Percentiles rank a stretch among this genome's conserved stretches.
These are phyloP conservation scores for Meloidogyne floridensis DNA, from an alignment of 1,140 invertebrate genomes.

Conservation along the genomic window DNA sequence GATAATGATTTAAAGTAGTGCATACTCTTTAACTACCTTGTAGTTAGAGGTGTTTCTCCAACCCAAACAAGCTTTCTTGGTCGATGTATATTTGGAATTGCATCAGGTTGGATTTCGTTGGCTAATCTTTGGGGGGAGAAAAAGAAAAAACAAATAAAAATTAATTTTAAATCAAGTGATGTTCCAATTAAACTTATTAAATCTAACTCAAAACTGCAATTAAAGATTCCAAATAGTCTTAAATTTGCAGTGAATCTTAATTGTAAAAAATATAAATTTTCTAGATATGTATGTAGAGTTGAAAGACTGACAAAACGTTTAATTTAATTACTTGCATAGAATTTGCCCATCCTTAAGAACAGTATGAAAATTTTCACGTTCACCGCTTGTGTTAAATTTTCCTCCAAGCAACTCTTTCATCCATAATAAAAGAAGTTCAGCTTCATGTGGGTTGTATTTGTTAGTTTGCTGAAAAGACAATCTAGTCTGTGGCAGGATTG, in stretches of 20 bases:
- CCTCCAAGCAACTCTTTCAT: constrained; percentile 20
- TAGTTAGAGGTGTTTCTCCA: constrained; percentile 30
- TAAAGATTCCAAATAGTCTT: background rate
- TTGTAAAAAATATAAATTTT: no score
- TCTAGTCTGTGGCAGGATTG: background rate
- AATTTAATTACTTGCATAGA: constrained; percentile 21
- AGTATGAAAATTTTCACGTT: constrained; percentile 23
- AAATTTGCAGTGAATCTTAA: background rate
- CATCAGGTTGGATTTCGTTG: constrained; percentile 18
- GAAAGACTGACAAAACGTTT: background rate
- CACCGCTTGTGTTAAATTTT: constrained; percentile 19
- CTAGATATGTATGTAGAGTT: no score
- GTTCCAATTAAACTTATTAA: background rate
- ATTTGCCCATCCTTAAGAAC: constrained; percentile 24
- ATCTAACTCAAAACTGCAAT: constrained; percentile 7
- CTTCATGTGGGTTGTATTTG: constrained; percentile 26
- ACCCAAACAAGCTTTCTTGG: constrained; percentile 30
- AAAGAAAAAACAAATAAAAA: no score
- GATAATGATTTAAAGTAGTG: constrained; percentile 77
- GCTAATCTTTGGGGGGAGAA: constrained; percentile 1
- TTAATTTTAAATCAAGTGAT: no score
- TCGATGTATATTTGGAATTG: constrained; percentile 19
- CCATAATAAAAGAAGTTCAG: constrained; percentile 25
- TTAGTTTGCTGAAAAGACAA: background rate
- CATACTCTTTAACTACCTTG: constrained; percentile 69